Conservation (phyloP, 2,113 vertebrate genomes). For the Melanocharis versteri region DNA sequence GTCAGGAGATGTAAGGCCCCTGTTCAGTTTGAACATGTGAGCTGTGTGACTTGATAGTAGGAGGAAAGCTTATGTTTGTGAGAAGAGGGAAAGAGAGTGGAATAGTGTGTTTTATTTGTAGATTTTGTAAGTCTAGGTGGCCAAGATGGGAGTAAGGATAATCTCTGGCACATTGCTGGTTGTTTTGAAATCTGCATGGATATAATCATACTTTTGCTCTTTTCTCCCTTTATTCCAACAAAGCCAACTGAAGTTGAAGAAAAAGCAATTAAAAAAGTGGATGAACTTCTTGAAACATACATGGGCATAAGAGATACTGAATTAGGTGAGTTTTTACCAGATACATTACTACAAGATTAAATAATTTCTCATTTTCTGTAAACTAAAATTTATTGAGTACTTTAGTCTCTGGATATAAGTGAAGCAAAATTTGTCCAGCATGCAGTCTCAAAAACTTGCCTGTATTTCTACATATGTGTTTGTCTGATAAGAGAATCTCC, state of each 20-base stretch:
- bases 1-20: neutral
- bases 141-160: neutral
- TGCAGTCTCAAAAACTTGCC: neutral
- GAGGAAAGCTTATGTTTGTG: neutral
- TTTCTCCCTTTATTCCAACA: constrained; percentile 20
- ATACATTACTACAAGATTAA: neutral
- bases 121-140: neutral
- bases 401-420: neutral
- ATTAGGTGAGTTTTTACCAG: constrained; percentile 80
- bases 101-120: neutral
- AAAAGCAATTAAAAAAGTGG: constrained; percentile 90
- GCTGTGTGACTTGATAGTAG: neutral
- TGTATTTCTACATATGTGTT: neutral
- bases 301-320: constrained; percentile 96
- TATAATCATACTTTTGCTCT: neutral
- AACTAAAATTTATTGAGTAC: neutral
- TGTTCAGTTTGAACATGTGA: neutral
- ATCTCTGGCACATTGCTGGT: neutral
- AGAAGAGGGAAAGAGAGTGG: neutral
- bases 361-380: neutral
- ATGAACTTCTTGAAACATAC: constrained; percentile 94
- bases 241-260: constrained; percentile 90
- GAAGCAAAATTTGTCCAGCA: neutral
- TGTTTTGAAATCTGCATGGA: neutral
- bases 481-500: neutral